Percentiles rank a stretch among this genome's conserved stretches.
These are phyloP conservation scores for Scaptomyza polygonia DNA, from an alignment of 2,888 invertebrate genomes.

Conservation along the genomic window DNA sequence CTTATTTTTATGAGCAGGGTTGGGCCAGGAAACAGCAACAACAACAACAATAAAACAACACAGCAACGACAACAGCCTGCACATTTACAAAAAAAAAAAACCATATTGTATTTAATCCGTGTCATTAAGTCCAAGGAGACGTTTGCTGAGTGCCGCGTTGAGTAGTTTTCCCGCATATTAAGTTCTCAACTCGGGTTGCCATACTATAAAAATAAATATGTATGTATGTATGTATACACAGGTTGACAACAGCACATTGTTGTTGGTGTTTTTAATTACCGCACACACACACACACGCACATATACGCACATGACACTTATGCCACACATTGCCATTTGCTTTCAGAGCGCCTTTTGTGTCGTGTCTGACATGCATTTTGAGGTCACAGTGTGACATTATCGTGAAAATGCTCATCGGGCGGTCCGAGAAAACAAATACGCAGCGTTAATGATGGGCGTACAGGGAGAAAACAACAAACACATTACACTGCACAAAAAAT, in stretches of 20 bases:
- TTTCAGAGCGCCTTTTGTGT: constrained; percentile 13
- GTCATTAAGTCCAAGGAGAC: constrained; percentile 80
- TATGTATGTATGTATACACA: too few relatives aligned
- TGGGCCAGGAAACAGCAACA: constrained; percentile 25
- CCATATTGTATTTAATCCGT: constrained; percentile 79
- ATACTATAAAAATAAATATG: constrained; percentile 56
- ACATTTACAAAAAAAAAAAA: too few relatives aligned
- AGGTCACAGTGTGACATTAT: constrained; percentile 70
- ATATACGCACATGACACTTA: constrained; percentile 22
- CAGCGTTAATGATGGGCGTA: constrained; percentile 1
- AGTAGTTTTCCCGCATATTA: constrained; percentile 41
- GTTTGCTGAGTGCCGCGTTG: constrained; percentile 19
- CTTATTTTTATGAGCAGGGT: constrained; percentile 38
- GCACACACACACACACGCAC: constrained; percentile 28
- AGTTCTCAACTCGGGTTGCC: constrained; percentile 35
- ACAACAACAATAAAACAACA: constrained; percentile 14
- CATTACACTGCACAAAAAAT: background rate
- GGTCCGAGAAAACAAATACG: constrained; percentile 29
- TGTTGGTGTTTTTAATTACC: constrained; percentile 75
- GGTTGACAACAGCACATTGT: constrained; percentile 53
- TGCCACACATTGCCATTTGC: constrained; percentile 43
- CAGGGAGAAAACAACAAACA: background rate
- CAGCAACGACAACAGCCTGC: constrained; percentile 9
- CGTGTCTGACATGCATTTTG: constrained; percentile 59
- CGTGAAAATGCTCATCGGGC: constrained; percentile 47